Evolutionary conservation across 2,888 invertebrate genomes (phyloP), one percentile per base, ranked within the genome.

Genomic region (Leucophora obtusa): DNA sequence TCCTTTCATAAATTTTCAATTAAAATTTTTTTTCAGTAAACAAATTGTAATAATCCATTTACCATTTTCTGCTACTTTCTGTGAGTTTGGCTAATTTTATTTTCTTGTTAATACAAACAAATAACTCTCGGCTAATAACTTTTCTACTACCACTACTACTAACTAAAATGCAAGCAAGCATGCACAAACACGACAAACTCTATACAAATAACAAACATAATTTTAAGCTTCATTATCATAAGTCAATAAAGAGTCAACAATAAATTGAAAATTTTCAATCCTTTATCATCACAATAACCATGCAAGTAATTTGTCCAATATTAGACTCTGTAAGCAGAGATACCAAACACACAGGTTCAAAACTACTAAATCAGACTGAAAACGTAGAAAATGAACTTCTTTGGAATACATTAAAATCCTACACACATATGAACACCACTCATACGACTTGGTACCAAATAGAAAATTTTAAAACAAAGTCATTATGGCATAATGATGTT

Each of bases 181-280:
- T 56, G 51, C 38, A 56, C 63, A 65, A 63, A 43, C 24, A 66
- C 43, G 14, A 58, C 54, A 56, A 56, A 66, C 43, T 47, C 43
- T 47, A 14, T 7, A 47, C 69, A 65, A 70, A 50, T 76, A 66
- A 65, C 77, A 81, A 77, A 81, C 77, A 77, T 81, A 81, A 81
- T 81, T 81, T 81, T 70, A 74, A 70, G 77, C 77, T 81, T 81
- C 73, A 81, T 81, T 81, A 81, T 81, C 81, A 81, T 81, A 81
- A 81, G 81, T 81, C 81, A 81, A 81, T 81, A 81, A 43, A 77
- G 76, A 77, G 71, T 70, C 65, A 81, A 81, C 66, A 77, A 81
- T 81, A 77, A 81, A 81, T 81, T 81, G 77, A 81, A 77, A 77
- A 73, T 77, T 69, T 77, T 54, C 73, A 77, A 81, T 81, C 77